phyloP scores from a whole-genome alignment of 2,888 invertebrate species.

The Eucriotettix oculatus region DNA sequence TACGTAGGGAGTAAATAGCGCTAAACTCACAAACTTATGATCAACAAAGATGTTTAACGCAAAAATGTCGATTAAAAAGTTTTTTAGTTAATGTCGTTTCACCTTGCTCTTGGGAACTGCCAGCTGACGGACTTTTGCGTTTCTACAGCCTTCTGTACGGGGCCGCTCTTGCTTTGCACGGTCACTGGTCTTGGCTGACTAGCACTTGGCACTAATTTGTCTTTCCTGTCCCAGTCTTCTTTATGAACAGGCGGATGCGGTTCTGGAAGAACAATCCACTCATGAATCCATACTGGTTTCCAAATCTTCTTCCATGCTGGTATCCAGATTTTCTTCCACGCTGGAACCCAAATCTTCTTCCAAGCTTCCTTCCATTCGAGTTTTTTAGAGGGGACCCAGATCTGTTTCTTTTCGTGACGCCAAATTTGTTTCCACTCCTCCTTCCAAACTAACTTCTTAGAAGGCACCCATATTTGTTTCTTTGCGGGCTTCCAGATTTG shows the following conservation, averaged over 20 bases:
- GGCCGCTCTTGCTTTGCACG: too few relatives aligned
- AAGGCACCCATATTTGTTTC: slow-evolving; percentile 42
- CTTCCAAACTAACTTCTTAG: slow-evolving; percentile 50
- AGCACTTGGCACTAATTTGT: neutral
- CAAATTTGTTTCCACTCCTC: slow-evolving; percentile 50
- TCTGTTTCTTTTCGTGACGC: slow-evolving; percentile 50
- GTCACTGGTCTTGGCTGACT: too few relatives aligned
- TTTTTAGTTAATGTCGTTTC: too few relatives aligned
- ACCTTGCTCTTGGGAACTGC: too few relatives aligned
- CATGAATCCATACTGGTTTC: slow-evolving; percentile 65
- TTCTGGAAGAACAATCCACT: slow-evolving; percentile 29
- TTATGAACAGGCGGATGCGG: slow-evolving; percentile 27
- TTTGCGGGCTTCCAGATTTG: slow-evolving; percentile 48
- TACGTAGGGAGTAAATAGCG: too few relatives aligned
- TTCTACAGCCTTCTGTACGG: too few relatives aligned
- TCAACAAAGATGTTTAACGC: too few relatives aligned
- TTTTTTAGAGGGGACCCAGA: slow-evolving; percentile 42
- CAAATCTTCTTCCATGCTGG: slow-evolving; percentile 57
- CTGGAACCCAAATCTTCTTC: slow-evolving; percentile 39
- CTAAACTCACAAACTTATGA: too few relatives aligned
- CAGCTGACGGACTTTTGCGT: too few relatives aligned
- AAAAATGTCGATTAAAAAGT: too few relatives aligned
- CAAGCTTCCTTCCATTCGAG: slow-evolving; percentile 34
- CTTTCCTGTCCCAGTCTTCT: slow-evolving; percentile 35
- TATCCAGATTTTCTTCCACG: slow-evolving; percentile 35